Conservation (phyloP, 2,113 vertebrate genomes). For the Perca flavescens region DNA sequence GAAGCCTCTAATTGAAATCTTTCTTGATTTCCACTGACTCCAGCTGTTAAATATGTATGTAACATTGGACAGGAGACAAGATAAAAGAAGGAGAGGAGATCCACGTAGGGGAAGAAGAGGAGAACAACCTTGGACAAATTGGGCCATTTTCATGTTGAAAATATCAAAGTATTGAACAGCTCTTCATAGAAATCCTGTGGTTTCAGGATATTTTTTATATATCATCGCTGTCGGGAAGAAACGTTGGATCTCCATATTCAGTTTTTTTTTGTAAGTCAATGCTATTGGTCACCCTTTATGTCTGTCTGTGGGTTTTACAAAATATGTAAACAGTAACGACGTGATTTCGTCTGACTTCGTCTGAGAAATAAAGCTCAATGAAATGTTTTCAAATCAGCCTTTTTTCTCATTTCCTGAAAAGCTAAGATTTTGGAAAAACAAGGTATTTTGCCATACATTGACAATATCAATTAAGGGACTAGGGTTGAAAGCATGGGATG, state of each 20-base stretch:
- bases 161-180: neutral
- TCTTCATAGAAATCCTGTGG: neutral
- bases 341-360: no score
- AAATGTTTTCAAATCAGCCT: no score
- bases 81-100: slow-evolving; percentile 1
- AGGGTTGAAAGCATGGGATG: accelerated
- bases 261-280: no score
- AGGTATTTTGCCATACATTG: no score
- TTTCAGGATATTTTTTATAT: neutral
- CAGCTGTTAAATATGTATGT: slow-evolving; percentile 46
- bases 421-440: no score
- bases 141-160: neutral
- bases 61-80: slow-evolving; percentile 2
- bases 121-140: neutral
- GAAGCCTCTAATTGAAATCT: slow-evolving; percentile 8
- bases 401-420: no score
- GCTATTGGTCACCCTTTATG: no score
- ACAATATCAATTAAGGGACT: neutral
- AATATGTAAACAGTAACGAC: no score
- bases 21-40: slow-evolving; percentile 35
- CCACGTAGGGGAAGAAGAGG: neutral
- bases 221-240: no score
- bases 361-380: no score
- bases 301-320: no score
- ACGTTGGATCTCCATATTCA: no score